Evolutionary conservation across 2,113 vertebrate species (phyloP), one percentile per base, ranked within the genome.

Genomic region (Ptyas mucosa): DNA sequence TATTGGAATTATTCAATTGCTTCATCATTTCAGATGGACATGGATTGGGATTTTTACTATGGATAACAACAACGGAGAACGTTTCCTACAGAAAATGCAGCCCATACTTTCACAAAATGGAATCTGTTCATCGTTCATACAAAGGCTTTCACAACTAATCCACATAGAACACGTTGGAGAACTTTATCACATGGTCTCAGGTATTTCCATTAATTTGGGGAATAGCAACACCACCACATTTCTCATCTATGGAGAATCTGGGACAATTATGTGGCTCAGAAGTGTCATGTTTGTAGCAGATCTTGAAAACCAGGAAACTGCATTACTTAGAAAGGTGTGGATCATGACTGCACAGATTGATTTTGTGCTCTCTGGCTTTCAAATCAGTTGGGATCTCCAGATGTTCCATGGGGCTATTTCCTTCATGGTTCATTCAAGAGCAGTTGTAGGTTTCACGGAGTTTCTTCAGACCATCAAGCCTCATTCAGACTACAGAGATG

Each of bases 31-130:
- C 53, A 54, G 53, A 4, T 91, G 90, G 90, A 91, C 4, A 3
- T 91, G 85, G 91, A 15, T 87, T 52, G 85, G 91, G 29, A 43
- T 91, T 7, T 91, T 87, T 87, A 46, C 46, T 58, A 85, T 51
- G 43, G 85, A 87, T 61, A 57, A 91, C 58, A 46, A 91, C 5
- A 58, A 54, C 3, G 55, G 91, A 87, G 85, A 91, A n/a, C 26
- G 0, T 61, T 91, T 91, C 54, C 15, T 91, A 29, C 24, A 87
- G 46, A 46, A 87, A 51, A 20, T 7, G 2, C 18, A 69, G 61
- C 61, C 61, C 26, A 1, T 69, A 14, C 10, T 69, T 69, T 69
- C 61, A n/a, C 11, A 14, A 14, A 69, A 69, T n/a, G 11, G 61
- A n/a, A n/a, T 69, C 3, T 69, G 61, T 5, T 29, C 29, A 69